Conservation (phyloP, 2,888 invertebrate genomes). For the Dasypolia templi region DNA sequence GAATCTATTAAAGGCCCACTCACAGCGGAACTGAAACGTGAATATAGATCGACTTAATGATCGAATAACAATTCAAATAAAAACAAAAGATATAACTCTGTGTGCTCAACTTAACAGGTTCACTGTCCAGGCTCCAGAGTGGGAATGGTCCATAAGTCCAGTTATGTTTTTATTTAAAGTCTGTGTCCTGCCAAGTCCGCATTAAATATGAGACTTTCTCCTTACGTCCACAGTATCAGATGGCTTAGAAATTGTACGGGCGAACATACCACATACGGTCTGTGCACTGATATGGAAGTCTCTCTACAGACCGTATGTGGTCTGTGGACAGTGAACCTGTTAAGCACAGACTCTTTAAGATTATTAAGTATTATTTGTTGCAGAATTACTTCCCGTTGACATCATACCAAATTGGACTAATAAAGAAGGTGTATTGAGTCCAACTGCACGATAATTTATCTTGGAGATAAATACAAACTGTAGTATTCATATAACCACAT, state of each 20-base stretch:
- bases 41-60: constrained; percentile 53
- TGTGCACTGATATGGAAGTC: too few species aligned
- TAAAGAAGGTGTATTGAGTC: constrained; percentile 23
- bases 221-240: too few species aligned
- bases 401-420: constrained; percentile 31
- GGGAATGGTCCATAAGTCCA: too few species aligned
- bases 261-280: too few species aligned
- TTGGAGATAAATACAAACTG: constrained; percentile 40
- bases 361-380: constrained; percentile 24
- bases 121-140: too few species aligned
- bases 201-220: too few species aligned
- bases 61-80: constrained; percentile 45
- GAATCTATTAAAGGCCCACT: constrained; percentile 55
- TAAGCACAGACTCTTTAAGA: constrained; percentile 23
- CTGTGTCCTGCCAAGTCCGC: too few species aligned
- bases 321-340: too few species aligned
- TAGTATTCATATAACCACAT: constrained; percentile 21
- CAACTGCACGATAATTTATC: constrained; percentile 28
- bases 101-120: constrained; percentile 23
- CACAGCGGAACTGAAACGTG: constrained; percentile 54
- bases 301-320: too few species aligned
- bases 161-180: too few species aligned
- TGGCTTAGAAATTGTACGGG: too few species aligned
- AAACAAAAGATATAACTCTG: constrained; percentile 23
- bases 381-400: constrained; percentile 31